Evolutionary conservation across 2,797 vertebrate genomes (phyloP).

Genomic region (Oreochromis mossambicus): DNA sequence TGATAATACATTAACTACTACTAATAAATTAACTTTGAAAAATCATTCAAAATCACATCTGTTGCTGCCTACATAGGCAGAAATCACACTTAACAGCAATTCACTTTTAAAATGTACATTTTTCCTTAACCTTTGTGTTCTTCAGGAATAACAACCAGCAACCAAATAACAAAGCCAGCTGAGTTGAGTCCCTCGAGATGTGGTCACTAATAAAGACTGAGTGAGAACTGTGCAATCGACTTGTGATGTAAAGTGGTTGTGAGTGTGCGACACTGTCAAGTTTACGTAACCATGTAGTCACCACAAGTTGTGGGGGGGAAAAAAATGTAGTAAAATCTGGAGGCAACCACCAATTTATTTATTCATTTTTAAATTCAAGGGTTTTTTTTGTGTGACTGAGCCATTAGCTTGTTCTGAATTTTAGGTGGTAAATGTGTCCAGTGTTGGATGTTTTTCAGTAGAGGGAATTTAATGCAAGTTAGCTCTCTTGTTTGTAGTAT

Average conservation of each 20-base stretch:
- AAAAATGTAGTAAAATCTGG: neutral
- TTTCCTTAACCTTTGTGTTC: neutral
- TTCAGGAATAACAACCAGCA: neutral
- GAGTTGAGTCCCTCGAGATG: neutral
- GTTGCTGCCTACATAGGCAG: neutral
- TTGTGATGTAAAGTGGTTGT: neutral
- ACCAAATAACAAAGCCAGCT: neutral
- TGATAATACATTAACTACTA: neutral
- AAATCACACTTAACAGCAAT: neutral
- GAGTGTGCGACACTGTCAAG: neutral
- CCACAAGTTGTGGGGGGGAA: accelerated
- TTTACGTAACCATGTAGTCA: neutral
- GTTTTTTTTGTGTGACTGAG: neutral
- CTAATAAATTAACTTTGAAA: neutral
- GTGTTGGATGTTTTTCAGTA: neutral
- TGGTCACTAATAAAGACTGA: neutral
- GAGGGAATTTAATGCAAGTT: accelerated
- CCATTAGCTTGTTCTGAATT: neutral
- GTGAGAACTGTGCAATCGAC: neutral
- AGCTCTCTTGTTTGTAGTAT: neutral
- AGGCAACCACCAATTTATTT: neutral
- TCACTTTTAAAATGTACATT: neutral
- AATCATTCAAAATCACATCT: neutral
- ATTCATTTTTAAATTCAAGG: neutral
- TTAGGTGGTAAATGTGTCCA: neutral